A percentile compares a stretch with the other conserved stretches of the same genome.
These are phyloP conservation scores for Eretmocerus hayati DNA, from an alignment of 2,888 invertebrate genomes.

Conservation along the genomic window DNA sequence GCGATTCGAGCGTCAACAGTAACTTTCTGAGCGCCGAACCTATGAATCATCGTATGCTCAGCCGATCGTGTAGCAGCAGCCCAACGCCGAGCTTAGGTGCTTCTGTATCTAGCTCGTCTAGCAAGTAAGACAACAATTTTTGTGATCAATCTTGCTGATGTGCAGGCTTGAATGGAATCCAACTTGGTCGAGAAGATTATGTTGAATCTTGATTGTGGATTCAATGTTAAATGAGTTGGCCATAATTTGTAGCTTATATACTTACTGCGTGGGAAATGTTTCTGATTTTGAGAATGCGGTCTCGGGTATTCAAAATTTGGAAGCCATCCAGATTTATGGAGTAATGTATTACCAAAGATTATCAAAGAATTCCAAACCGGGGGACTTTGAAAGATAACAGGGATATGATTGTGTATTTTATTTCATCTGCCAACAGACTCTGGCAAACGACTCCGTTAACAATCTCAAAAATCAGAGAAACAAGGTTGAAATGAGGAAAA, in stretches of 20 bases:
- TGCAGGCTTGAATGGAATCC: background rate
- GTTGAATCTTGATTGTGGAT: constrained; percentile 7
- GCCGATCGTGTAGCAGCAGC: constrained; percentile 49
- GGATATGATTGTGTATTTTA: no score
- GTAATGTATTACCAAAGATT: no score
- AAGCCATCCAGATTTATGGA: no score
- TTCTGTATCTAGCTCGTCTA: constrained; percentile 29
- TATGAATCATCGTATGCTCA: constrained; percentile 39
- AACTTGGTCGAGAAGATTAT: constrained; percentile 4
- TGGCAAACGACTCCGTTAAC: no score
- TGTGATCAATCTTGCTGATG: background rate
- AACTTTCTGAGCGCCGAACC: constrained; percentile 41
- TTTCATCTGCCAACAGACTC: no score
- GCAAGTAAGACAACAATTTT: constrained; percentile 24
- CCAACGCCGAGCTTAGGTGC: constrained; percentile 42
- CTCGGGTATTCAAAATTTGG: background rate
- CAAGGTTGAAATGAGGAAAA: no score
- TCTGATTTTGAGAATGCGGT: no score
- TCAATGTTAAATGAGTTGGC: constrained; percentile 7
- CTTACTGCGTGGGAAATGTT: no score
- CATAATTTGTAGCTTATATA: constrained; percentile 4
- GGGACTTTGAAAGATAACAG: no score
- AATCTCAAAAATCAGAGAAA: no score
- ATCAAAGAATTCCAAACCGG: no score
- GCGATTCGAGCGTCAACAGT: constrained; percentile 33